A percentile compares a stretch with the other conserved stretches of the same genome.
Conservation (phyloP, 2,797 vertebrate species). For the Muraenolepis orangiensis region DNA sequence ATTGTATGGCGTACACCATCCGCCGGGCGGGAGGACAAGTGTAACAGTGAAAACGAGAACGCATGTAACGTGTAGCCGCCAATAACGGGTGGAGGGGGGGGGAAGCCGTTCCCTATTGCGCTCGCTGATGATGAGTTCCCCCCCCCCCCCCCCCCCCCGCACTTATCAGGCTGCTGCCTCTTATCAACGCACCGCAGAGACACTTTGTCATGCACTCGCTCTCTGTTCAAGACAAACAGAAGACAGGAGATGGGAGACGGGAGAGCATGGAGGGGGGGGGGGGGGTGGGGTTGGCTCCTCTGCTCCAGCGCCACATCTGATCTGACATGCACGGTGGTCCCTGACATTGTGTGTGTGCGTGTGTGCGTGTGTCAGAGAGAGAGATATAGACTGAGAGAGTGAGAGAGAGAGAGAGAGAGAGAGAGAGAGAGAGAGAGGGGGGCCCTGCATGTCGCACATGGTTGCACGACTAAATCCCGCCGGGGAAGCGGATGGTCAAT, state of each 20-base stretch:
- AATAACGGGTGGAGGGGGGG: background rate
- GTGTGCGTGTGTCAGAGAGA: no score
- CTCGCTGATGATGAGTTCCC: slow-evolving; percentile 52
- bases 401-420: background rate
- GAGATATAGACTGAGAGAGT: background rate
- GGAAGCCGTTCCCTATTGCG: slow-evolving; percentile 50
- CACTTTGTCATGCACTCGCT: slow-evolving; percentile 44
- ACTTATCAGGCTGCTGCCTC: slow-evolving; percentile 47
- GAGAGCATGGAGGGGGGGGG: no score
- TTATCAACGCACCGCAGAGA: slow-evolving; percentile 55
- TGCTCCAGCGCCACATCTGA: slow-evolving; percentile 56
- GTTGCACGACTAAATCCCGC: slow-evolving; percentile 55
- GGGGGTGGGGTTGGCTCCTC: slow-evolving; percentile 40
- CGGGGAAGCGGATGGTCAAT: slow-evolving; percentile 49
- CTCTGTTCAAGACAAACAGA: slow-evolving; percentile 31
- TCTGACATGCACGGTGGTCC: slow-evolving; percentile 50
- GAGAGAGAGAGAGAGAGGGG: background rate
- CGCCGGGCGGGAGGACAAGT: slow-evolving; percentile 39
- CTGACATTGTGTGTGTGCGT: slow-evolving; percentile 31
- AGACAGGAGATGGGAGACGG: slow-evolving; percentile 32
- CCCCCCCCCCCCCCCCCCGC: slow-evolving; percentile 8
- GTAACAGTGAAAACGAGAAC: slow-evolving; percentile 42
- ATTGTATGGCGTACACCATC: slow-evolving; percentile 49
- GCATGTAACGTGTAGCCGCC: slow-evolving; percentile 40
- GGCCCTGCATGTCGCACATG: slow-evolving; percentile 36